A percentile compares a stretch with the other conserved stretches of the same genome.
These are phyloP conservation scores for Zapus hudsonius DNA, from an alignment of 2,113 vertebrate species.

Conservation along the genomic window DNA sequence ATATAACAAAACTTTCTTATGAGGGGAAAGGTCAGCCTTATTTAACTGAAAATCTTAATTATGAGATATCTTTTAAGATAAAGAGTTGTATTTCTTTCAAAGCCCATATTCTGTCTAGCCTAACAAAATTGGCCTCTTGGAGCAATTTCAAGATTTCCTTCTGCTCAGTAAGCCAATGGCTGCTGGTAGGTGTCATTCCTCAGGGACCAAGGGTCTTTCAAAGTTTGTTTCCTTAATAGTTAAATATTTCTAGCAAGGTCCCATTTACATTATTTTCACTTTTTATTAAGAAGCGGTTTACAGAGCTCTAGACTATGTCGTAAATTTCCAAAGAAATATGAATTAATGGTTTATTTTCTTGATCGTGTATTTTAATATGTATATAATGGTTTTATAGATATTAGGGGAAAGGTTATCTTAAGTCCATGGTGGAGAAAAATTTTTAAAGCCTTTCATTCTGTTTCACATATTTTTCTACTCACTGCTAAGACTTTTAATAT, in stretches of 20 bases:
- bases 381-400: constrained; percentile 12
- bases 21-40: constrained; percentile 38
- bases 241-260: constrained; percentile 31
- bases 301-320: constrained; percentile 3
- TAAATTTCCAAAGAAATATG: constrained; percentile 54
- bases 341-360: constrained; percentile 55
- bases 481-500: neutral
- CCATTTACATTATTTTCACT: constrained; percentile 44
- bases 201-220: neutral
- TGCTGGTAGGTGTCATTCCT: neutral
- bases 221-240: constrained; percentile 16
- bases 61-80: constrained; percentile 51
- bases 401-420: constrained; percentile 49
- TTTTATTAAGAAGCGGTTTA: constrained; percentile 59
- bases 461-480: neutral
- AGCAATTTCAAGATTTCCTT: constrained; percentile 42
- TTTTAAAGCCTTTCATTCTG: neutral
- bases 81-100: constrained; percentile 51
- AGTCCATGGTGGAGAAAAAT: constrained; percentile 32
- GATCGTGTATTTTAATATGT: constrained; percentile 30
- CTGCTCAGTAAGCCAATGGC: constrained; percentile 13
- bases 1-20: constrained; percentile 44
- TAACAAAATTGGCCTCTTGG: constrained; percentile 24
- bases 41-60: constrained; percentile 70
- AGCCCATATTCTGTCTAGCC: constrained; percentile 22